Evolutionary conservation across 1,140 invertebrate species (phyloP), one percentile per base, ranked within the genome.

Genomic region (Camponotus floridanus): DNA sequence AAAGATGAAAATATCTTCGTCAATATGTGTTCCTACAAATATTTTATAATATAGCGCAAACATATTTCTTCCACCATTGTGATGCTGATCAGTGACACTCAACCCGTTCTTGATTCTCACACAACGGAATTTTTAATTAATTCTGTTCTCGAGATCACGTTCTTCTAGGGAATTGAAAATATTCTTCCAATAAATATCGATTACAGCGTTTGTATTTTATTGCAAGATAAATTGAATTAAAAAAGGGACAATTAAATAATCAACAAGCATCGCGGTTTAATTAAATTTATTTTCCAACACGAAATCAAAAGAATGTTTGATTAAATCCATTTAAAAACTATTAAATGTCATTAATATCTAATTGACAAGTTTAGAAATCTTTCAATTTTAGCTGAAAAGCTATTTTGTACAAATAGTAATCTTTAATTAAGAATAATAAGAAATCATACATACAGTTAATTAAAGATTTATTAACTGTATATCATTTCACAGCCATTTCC

Each of bases 1-100:
- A 83, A 61, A 73, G 68, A 83, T 62, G 79, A 83, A 83, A 74
- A 83, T 83, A 83, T 83, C 79, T 76, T 26, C 55, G 39, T 74
- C 79, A 74, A 81, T 83, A 79, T 80, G 71, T 76, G 42, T 68
- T 21, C 33, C 42, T 55, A 15, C 61, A 48, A 88, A 65, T 87
- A 67, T 61, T 78, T 74, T 59, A 42, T 62, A 74, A 78, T 70
- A 48, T 59, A 84, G 45, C 21, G 33, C 76, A 83, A 78, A 80
- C 74, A 76, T 73, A 80, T 67, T 86, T 88, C 61, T 48, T 59
- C 48, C 45, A 42, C 70, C 26, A 51, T 67, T 36, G 45, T 67
- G n/a, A 76, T 48, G 3, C 18, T 3, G 67, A 13, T 57, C 36
- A 62, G 67, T 15, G 65, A 36, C 31, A 31, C 26, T 13, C 21